Percentiles rank a stretch among this genome's conserved stretches.
Conservation (phyloP, 2,797 vertebrate genomes). For the Paedocypris micromegethes region DNA sequence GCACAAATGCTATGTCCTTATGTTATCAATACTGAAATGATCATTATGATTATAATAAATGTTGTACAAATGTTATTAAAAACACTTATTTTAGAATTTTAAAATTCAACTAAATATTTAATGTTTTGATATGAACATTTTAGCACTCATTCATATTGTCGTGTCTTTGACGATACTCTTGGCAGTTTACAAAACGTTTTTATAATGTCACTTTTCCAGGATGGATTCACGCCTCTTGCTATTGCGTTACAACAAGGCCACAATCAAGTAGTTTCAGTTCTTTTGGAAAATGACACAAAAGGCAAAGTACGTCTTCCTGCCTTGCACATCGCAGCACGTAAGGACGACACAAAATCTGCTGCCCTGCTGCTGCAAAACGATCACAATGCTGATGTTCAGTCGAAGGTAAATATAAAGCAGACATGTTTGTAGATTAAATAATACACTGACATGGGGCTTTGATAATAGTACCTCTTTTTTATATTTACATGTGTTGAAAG, state of each 20-base stretch:
- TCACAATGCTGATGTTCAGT: constrained; percentile 96
- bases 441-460: background rate
- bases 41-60: no score
- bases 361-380: constrained; percentile 95
- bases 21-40: no score
- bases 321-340: constrained; percentile 93
- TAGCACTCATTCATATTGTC: no score
- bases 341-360: constrained; percentile 96
- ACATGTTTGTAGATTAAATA: background rate
- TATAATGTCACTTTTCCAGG: constrained; percentile 60
- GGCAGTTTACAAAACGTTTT: no score
- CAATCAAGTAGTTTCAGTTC: constrained; percentile 93
- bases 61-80: no score
- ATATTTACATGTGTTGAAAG: no score
- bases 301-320: constrained; percentile 94
- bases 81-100: no score
- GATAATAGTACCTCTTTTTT: no score
- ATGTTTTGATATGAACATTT: no score
- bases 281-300: constrained; percentile 96
- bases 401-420: constrained; percentile 76
- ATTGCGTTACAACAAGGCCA: constrained; percentile 97
- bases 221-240: constrained; percentile 94
- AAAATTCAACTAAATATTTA: no score
- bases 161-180: no score
- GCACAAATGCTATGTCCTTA: no score